Evolutionary conservation across 1,140 invertebrate species (phyloP).

Genomic region (Limonius californicus): DNA sequence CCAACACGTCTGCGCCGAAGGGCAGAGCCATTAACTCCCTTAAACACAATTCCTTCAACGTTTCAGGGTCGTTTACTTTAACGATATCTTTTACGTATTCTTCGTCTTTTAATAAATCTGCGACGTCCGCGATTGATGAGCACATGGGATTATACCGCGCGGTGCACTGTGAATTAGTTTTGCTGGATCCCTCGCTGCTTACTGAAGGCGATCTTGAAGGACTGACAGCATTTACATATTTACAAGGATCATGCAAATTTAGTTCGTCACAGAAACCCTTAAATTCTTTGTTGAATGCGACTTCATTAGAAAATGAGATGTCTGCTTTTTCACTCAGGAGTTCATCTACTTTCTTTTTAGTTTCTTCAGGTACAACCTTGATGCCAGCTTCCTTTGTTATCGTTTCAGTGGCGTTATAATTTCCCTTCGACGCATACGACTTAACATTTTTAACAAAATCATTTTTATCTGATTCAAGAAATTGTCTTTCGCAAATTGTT

Average conservation of each 20-base stretch:
- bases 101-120: slow-evolving; percentile 43
- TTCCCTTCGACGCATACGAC: too few species aligned
- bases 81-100: slow-evolving; percentile 28
- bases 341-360: background rate
- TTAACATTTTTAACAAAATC: too few species aligned
- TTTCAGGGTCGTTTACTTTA: slow-evolving; percentile 31
- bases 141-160: slow-evolving; percentile 49
- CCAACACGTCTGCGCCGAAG: slow-evolving; percentile 59
- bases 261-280: too few species aligned
- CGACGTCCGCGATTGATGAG: slow-evolving; percentile 38
- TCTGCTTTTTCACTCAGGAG: background rate
- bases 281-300: too few species aligned
- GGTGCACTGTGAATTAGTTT: slow-evolving; percentile 48
- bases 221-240: background rate
- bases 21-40: slow-evolving; percentile 60
- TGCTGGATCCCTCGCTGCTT: background rate
- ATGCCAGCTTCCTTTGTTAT: too few species aligned
- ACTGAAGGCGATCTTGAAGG: slow-evolving; percentile 41
- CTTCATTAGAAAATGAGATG: too few species aligned
- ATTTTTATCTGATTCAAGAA: too few species aligned
- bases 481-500: background rate
- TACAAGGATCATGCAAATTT: too few species aligned
- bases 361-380: background rate
- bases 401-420: too few species aligned
- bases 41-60: slow-evolving; percentile 57